Evolutionary conservation across 2,113 vertebrate genomes (phyloP).

Genomic region (Odontophorus gujanensis): DNA sequence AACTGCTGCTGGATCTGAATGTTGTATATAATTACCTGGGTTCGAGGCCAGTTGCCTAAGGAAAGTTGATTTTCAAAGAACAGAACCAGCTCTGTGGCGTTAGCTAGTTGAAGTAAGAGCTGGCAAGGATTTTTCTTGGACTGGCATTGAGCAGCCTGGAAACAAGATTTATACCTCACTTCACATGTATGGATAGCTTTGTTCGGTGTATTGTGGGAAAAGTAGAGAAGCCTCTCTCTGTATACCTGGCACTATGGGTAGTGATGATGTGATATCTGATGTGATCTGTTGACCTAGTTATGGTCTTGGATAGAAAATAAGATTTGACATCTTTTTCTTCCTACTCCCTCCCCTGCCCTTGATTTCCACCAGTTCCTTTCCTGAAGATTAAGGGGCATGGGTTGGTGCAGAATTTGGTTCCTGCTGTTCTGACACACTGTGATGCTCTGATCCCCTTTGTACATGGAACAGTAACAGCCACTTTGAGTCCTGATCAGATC

Average conservation of each 20-base stretch:
- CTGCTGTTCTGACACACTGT: slow-evolving; percentile 13
- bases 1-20: slow-evolving; percentile 28
- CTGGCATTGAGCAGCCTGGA: neutral
- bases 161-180: neutral
- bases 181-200: neutral
- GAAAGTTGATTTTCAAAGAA: slow-evolving; percentile 22
- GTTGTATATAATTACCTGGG: slow-evolving; percentile 34
- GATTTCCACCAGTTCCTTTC: slow-evolving; percentile 1
- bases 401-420: neutral
- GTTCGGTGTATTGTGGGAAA: neutral
- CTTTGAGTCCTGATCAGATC: slow-evolving; percentile 21
- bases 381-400: neutral
- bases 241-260: neutral
- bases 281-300: slow-evolving; percentile 65
- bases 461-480: slow-evolving; percentile 41
- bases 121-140: slow-evolving; percentile 21
- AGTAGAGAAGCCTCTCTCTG: neutral
- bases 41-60: slow-evolving; percentile 21
- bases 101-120: slow-evolving; percentile 7
- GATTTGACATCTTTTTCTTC: slow-evolving; percentile 44
- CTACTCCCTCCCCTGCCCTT: neutral
- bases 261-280: neutral
- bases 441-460: slow-evolving; percentile 30
- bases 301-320: slow-evolving; percentile 25
- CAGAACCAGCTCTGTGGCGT: neutral